Evolutionary conservation across 1,140 invertebrate species (phyloP).

Genomic region (Achroia grisella): DNA sequence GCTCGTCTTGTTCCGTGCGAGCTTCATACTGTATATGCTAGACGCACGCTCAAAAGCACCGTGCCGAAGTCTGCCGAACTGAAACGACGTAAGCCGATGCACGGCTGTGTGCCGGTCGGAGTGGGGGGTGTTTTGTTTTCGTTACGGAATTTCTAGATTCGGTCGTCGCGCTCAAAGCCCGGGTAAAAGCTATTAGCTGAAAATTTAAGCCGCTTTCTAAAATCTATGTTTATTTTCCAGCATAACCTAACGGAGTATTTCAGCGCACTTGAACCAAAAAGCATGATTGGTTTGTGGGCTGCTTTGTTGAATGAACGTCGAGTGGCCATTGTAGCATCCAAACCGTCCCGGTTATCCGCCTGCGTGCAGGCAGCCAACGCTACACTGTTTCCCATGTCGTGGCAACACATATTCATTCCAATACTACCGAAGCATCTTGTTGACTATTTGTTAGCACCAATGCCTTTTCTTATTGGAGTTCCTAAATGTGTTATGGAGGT

Average conservation of each 20-base stretch:
- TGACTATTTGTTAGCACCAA: constrained; percentile 93
- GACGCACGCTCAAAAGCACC: too few relatives aligned
- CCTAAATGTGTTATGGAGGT: constrained; percentile 88
- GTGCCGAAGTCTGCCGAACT: too few relatives aligned
- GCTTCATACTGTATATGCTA: too few relatives aligned
- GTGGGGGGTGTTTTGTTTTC: too few relatives aligned
- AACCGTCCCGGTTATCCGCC: constrained; percentile 89
- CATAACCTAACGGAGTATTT: constrained; percentile 97
- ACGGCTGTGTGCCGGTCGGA: too few relatives aligned
- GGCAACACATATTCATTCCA: constrained; percentile 98
- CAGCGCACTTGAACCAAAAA: constrained; percentile 91
- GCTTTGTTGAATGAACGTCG: constrained; percentile 94
- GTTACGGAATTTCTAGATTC: too few relatives aligned
- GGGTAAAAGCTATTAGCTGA: too few relatives aligned
- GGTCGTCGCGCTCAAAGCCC: too few relatives aligned
- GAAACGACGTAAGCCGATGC: too few relatives aligned
- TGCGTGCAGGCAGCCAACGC: constrained; percentile 96
- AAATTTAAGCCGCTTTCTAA: too few relatives aligned
- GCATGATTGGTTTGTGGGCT: constrained; percentile 96
- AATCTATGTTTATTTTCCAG: constrained; percentile 79
- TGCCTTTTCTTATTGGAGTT: constrained; percentile 97
- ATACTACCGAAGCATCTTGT: constrained; percentile 89
- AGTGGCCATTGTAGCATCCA: constrained; percentile 92
- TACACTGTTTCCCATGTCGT: constrained; percentile 96
- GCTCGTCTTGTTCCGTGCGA: too few relatives aligned